phyloP scores from a whole-genome alignment of 1,140 invertebrate genomes.

The Conopomorpha cramerella region DNA sequence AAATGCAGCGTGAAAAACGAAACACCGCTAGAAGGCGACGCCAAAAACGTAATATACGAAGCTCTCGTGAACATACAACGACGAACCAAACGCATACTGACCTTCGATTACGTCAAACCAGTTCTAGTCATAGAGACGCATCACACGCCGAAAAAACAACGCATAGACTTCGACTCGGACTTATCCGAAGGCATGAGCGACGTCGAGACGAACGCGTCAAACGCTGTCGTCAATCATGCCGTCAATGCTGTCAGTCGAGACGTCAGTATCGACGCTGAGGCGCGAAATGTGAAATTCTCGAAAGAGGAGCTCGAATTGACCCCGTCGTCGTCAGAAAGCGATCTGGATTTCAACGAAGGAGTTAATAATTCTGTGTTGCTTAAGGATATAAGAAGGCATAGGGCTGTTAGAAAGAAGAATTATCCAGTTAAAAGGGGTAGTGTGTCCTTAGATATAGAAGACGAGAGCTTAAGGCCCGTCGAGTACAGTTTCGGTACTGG shows the following conservation, averaged over 20 bases:
- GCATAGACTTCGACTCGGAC: constrained; percentile 9
- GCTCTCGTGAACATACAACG: too few relatives aligned
- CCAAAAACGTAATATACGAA: neutral
- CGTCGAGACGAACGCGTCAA: constrained; percentile 9
- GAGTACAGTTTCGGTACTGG: constrained; percentile 53
- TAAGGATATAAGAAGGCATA: constrained; percentile 25
- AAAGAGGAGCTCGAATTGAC: constrained; percentile 37
- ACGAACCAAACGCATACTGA: too few relatives aligned
- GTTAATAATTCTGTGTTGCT: constrained; percentile 18
- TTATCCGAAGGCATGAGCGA: constrained; percentile 17
- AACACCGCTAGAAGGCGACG: neutral
- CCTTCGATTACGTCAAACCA: too few relatives aligned
- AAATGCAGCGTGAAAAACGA: too few relatives aligned
- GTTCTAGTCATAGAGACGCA: neutral
- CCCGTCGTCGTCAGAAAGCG: constrained; percentile 30
- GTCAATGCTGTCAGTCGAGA: constrained; percentile 2
- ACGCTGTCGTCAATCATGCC: constrained; percentile 8
- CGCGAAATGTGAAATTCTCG: constrained; percentile 18
- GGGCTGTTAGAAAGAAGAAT: constrained; percentile 31
- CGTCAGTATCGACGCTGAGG: constrained; percentile 1
- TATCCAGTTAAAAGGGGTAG: constrained; percentile 15
- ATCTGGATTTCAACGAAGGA: constrained; percentile 22
- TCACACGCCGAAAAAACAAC: constrained; percentile 6
- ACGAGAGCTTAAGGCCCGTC: constrained; percentile 42
- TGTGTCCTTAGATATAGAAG: constrained; percentile 23